Conservation (phyloP, 1,140 invertebrate genomes). For the Chymomyza costata region DNA sequence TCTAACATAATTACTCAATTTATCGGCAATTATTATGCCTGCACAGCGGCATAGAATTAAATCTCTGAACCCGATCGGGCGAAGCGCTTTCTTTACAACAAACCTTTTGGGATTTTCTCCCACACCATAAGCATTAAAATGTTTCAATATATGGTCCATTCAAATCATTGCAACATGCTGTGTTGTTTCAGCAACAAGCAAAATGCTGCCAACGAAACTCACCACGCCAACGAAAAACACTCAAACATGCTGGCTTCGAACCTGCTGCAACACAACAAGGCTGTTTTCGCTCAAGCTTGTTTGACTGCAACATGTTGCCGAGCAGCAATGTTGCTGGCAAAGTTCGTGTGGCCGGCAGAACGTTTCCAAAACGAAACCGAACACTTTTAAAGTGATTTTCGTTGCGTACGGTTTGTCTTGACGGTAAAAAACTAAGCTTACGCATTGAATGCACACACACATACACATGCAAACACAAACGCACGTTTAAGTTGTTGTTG, state of each 20-base stretch:
- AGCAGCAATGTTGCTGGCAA: not conserved
- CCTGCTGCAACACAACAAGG: slow-evolving; percentile 6
- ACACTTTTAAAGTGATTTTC: slow-evolving; percentile 57
- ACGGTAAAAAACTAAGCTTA: slow-evolving; percentile 41
- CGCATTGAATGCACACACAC: slow-evolving; percentile 8
- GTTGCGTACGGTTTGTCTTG: slow-evolving; percentile 35
- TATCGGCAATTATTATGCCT: no score
- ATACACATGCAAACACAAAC: slow-evolving; percentile 23
- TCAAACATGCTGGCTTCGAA: slow-evolving; percentile 15
- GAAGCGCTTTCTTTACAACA: no score
- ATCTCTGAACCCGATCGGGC: no score
- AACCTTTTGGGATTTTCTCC: no score
- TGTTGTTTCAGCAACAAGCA: not conserved
- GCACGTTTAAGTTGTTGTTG: slow-evolving; percentile 16
- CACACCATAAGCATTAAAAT: not conserved
- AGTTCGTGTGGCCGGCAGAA: no score
- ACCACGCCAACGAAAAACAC: slow-evolving; percentile 15
- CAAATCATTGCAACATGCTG: not conserved
- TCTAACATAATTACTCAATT: no score
- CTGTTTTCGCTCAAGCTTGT: not conserved
- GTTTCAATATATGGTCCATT: not conserved
- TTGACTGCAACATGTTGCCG: not conserved
- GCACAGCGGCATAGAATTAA: no score
- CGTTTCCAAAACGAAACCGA: slow-evolving; percentile 16
- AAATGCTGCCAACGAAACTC: slow-evolving; percentile 1